Base-by-base conservation (phyloP, 2,113 vertebrate genomes). In the Nansenia antarctica region DNA sequence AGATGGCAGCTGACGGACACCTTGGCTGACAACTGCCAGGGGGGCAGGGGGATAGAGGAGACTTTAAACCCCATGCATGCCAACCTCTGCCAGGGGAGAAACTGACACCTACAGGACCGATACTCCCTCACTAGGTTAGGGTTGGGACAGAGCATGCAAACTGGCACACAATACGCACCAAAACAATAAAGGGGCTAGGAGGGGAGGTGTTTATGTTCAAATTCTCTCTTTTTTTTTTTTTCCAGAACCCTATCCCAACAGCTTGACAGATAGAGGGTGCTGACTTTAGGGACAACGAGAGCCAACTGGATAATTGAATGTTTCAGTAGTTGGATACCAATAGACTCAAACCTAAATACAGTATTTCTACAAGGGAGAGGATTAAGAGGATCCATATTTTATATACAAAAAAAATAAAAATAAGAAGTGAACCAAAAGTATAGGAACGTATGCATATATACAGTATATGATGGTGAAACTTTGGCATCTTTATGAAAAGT, bases 191-290 rank as follows among this genome's bases (percentile, higher is more conserved):
- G 1, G n/a, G 45, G 45, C 35, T 37, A 11, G 35, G 61, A 66
- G 70, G 71, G 68, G 65, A 72, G 65, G 42, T 82, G 82, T 78
- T 86, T 77, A 85, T 79, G 65, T 83, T 82, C 78, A 80, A 81
- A 84, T 39, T 12, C 66, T 75, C 55, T 74, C 79, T 65, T n/a
- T 52, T 49, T 5, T 20, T 8, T n/a, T 20, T 49, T 49, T 49
- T 20, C 18, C 14, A 49, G 45, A 49, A 49, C 7, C 45, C 20
- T 7, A n/a, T 49, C 45, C n/a, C 5, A 3, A 49, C 1, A 7
- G n/a, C n/a, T 49, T 20, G n/a, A n/a, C 45, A 22, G 18, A n/a
- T n/a, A n/a, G n/a, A n/a, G n/a, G n/a, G n/a, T n/a, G n/a, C n/a
- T n/a, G n/a, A n/a, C n/a, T n/a, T n/a, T n/a, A 22, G 45, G 45